Evolutionary conservation across 2,113 vertebrate genomes (phyloP).

Genomic region (Diglossa brunneiventris): DNA sequence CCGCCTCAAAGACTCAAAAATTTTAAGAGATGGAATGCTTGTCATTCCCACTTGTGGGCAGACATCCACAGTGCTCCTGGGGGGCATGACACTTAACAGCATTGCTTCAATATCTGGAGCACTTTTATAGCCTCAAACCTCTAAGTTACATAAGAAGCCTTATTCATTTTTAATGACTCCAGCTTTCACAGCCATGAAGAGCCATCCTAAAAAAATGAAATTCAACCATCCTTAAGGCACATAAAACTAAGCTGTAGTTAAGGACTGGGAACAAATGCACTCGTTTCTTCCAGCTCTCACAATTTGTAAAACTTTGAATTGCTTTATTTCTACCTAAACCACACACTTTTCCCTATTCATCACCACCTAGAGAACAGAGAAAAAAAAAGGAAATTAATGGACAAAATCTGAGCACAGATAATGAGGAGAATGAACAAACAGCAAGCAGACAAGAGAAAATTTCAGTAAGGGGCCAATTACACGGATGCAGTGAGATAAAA

Average conservation of each 20-base stretch:
- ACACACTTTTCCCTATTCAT: not conserved
- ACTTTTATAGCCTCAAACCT: not conserved
- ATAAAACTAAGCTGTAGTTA: not conserved
- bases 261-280: not conserved
- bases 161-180: not conserved
- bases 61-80: not conserved
- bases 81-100: not conserved
- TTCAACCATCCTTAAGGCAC: not conserved
- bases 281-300: not conserved
- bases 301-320: not conserved
- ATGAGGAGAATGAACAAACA: not conserved
- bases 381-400: not conserved
- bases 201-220: not conserved
- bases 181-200: not conserved
- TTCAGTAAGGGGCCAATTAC: not conserved
- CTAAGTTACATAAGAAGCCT: not conserved
- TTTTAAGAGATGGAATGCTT: not conserved
- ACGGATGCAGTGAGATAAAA: not conserved
- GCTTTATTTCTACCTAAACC: not conserved
- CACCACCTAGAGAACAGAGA: not conserved
- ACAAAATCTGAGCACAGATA: not conserved
- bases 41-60: not conserved
- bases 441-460: not conserved
- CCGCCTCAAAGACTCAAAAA: not conserved
- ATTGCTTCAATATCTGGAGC: not conserved